Evolutionary conservation across 2,888 invertebrate genomes (phyloP), one percentile per base, ranked within the genome.

Genomic region (Cantharis rustica): DNA sequence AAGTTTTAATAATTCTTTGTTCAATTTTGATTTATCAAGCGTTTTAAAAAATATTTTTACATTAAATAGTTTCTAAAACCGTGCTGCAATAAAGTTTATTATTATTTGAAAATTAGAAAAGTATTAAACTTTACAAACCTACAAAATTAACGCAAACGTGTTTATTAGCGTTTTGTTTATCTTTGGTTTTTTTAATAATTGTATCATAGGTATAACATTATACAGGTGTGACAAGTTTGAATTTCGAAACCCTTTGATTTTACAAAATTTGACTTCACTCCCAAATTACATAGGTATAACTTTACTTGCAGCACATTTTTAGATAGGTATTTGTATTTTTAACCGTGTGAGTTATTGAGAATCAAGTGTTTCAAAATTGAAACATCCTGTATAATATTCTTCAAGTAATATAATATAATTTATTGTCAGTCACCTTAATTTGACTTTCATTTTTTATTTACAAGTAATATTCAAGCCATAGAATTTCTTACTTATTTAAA

Each of bases 351-450:
- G n/a, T n/a, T n/a, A 10, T 31, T 47, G 47, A 47, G n/a, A 47
- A 47, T 47, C 47, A 47, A 47, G 47, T 47, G 47, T 47, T 47
- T 9, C 47, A 47, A 47, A 47, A 47, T 47, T 47, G 47, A 47
- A 47, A 47, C 47, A 47, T 47, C 47, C 47, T 47, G 47, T 47
- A 47, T 47, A 47, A 47, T n/a, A 47, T 20, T 16, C 17, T 64
- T 64, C n/a, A 64, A 64, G 26, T 23, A 68, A 47, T 47, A 47
- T 47, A 47, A 47, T 47, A 20, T 78, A 76, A 80, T 85, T 87
- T 87, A 87, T 87, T 87, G 87, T 87, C 87, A 86, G 86, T 85
- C 86, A 86, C 85, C 86, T 84, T 86, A 85, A 86, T 86, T 86
- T 87, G 86, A 86, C 85, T 84, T 79, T 80, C 79, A 82, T 79